Conservation (phyloP, 2,113 vertebrate genomes). For the Puntigrus tetrazona region DNA sequence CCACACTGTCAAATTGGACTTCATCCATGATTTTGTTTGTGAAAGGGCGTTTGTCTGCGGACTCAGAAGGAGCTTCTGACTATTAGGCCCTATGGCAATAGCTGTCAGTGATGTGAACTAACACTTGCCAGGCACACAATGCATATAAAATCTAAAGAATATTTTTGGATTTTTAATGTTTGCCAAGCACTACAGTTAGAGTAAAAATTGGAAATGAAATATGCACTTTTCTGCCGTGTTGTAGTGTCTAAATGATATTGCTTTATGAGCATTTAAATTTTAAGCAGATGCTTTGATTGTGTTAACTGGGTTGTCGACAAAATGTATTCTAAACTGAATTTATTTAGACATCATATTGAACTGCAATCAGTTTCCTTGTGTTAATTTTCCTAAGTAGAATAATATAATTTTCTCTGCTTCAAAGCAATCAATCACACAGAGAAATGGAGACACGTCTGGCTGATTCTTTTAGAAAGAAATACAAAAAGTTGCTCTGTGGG, state of each 20-base stretch:
- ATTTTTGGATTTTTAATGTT: no score
- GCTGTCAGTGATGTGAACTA: neutral
- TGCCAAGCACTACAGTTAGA: neutral
- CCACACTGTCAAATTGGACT: conserved; percentile 9
- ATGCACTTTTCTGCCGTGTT: neutral
- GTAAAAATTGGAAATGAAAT: neutral
- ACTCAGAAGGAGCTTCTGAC: neutral
- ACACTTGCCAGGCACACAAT: neutral
- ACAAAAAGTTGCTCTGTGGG: neutral
- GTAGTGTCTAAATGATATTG: neutral
- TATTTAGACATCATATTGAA: conserved; percentile 22
- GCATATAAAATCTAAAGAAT: neutral
- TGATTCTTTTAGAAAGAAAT: neutral
- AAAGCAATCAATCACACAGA: neutral
- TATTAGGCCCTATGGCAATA: neutral
- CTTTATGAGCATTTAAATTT: neutral
- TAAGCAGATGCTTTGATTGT: neutral
- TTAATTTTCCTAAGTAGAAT: conserved; percentile 13
- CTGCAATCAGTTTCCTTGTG: neutral
- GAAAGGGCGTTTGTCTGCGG: conserved; percentile 2
- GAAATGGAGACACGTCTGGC: neutral
- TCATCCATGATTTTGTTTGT: neutral
- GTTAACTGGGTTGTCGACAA: neutral
- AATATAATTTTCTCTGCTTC: conserved; percentile 20
- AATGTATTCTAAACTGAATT: neutral